These are phyloP conservation scores for Gyps fulvus DNA, from an alignment of 2,113 vertebrate genomes.

Conservation along the genomic window DNA sequence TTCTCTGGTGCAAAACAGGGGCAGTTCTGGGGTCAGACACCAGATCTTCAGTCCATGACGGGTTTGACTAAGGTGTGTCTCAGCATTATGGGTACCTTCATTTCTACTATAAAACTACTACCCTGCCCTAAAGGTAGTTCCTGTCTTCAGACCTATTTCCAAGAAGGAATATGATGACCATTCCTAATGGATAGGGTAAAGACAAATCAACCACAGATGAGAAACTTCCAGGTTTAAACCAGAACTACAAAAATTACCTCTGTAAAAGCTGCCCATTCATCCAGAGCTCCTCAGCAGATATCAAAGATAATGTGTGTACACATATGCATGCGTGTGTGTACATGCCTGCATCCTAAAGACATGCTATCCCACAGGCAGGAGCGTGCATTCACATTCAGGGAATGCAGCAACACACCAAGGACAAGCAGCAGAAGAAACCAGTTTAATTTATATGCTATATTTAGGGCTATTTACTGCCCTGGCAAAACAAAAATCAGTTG, in stretches of 20 bases:
- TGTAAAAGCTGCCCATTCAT: background rate
- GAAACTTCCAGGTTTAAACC: background rate
- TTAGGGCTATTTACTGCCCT: background rate
- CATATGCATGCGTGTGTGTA: accelerated
- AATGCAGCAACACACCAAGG: background rate
- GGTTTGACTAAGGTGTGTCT: background rate
- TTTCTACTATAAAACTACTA: background rate
- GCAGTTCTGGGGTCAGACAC: background rate
- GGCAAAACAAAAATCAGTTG: background rate
- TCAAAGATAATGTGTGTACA: background rate
- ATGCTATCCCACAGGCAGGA: background rate
- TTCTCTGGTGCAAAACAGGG: accelerated
- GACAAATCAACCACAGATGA: background rate
- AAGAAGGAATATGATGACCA: background rate
- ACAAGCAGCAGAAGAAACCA: background rate
- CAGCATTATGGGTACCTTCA: background rate
- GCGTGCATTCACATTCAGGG: accelerated
- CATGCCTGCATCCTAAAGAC: background rate
- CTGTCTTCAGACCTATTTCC: background rate
- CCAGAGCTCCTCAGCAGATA: background rate
- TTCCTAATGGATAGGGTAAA: background rate
- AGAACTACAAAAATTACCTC: background rate
- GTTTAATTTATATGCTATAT: background rate
- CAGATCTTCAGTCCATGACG: background rate
- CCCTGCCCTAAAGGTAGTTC: background rate